Conservation (phyloP, 2,797 vertebrate species). For the Siniperca scherzeri region DNA sequence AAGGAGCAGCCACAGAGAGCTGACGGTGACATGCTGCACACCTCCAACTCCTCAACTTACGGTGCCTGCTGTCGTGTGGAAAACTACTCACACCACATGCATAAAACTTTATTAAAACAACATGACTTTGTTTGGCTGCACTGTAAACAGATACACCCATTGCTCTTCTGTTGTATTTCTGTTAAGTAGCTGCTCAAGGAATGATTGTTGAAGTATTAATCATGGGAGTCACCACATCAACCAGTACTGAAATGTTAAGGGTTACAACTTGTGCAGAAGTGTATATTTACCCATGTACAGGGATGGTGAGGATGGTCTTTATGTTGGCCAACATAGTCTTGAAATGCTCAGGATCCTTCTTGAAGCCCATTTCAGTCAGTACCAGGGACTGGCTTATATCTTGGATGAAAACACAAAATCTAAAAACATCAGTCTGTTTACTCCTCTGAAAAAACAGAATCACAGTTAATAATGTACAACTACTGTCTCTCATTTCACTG, state of each 20-base stretch:
- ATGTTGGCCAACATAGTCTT: conserved; percentile 91
- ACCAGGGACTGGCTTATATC: conserved; percentile 93
- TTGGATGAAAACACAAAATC: conserved; percentile 63
- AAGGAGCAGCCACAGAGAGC: neutral
- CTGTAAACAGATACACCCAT: neutral
- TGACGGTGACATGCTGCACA: neutral
- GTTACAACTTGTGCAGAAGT: neutral
- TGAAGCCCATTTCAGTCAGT: conserved; percentile 93
- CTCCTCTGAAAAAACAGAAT: conserved; percentile 2
- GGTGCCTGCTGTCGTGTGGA: neutral
- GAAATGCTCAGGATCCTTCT: conserved; percentile 87
- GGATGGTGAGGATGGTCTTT: conserved; percentile 91
- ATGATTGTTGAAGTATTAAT: neutral
- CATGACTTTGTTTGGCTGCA: neutral
- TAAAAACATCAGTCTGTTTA: neutral
- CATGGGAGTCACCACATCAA: neutral
- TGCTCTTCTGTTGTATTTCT: neutral
- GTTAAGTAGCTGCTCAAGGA: neutral
- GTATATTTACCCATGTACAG: conserved; percentile 92
- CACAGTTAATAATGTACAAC: neutral
- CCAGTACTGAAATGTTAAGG: neutral
- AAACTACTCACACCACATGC: neutral
- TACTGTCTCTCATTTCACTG: neutral
- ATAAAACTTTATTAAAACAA: neutral
- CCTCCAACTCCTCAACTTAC: neutral